These are phyloP conservation scores for Parnassius apollo DNA, from an alignment of 2,888 invertebrate species.

Conservation along the genomic window DNA sequence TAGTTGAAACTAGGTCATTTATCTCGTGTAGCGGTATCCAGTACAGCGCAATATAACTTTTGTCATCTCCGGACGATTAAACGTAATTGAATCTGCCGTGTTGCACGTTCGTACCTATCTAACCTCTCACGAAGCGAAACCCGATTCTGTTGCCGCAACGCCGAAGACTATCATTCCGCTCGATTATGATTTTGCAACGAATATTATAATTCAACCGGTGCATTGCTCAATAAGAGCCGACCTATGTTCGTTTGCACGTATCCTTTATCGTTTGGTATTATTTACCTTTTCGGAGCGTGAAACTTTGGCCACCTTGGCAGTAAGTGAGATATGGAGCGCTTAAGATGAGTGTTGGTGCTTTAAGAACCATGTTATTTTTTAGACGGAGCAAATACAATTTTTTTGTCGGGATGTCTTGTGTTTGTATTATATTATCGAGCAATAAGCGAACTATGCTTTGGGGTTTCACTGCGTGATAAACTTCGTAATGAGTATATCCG, in stretches of 20 bases:
- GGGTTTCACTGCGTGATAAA: too few species aligned
- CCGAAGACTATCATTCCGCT: constrained; percentile 35
- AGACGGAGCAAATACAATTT: too few species aligned
- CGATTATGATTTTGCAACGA: constrained; percentile 37
- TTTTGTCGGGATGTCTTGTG: too few species aligned
- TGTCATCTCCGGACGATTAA: constrained; percentile 60
- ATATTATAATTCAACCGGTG: constrained; percentile 32
- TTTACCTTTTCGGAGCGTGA: not conserved
- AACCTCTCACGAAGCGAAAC: constrained; percentile 59
- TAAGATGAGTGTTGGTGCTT: too few species aligned
- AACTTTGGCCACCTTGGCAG: not conserved
- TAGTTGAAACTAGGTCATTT: constrained; percentile 9
- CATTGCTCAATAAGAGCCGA: constrained; percentile 14
- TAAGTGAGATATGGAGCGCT: not conserved
- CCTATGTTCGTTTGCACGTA: constrained; percentile 15
- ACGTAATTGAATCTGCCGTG: constrained; percentile 63
- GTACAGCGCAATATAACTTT: constrained; percentile 39
- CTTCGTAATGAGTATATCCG: too few species aligned
- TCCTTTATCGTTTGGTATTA: constrained; percentile 5
- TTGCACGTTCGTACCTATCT: constrained; percentile 54
- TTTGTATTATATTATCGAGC: too few species aligned
- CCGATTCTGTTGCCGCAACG: constrained; percentile 55
- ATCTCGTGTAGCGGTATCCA: constrained; percentile 34
- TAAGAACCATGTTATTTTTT: too few species aligned
- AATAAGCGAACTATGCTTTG: too few species aligned